A percentile compares a stretch with the other conserved stretches of the same genome.
These are phyloP conservation scores for Aptenodytes patagonicus DNA, from an alignment of 2,113 vertebrate genomes.

Conservation along the genomic window DNA sequence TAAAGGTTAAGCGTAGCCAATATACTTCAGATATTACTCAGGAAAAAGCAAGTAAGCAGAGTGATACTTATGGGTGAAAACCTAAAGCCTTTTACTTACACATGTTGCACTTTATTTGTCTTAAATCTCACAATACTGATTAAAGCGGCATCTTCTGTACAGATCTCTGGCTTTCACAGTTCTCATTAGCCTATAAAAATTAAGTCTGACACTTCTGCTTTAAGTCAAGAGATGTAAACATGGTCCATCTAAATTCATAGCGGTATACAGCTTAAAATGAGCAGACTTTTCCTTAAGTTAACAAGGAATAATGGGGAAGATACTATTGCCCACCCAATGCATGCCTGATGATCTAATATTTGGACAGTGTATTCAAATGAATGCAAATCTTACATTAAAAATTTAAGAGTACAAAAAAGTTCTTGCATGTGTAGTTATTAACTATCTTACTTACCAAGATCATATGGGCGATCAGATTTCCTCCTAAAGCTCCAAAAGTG, in stretches of 20 bases:
- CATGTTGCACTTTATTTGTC: background rate
- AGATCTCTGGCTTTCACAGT: background rate
- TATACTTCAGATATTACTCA: background rate
- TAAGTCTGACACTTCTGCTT: background rate
- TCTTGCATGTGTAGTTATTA: background rate
- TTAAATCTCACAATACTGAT: background rate
- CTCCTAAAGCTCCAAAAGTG: constrained; percentile 95
- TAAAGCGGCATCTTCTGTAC: background rate
- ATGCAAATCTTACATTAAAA: background rate
- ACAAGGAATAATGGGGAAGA: background rate
- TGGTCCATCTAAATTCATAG: background rate
- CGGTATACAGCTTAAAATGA: background rate
- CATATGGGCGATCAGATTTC: constrained; percentile 95
- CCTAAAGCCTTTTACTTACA: background rate
- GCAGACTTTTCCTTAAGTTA: background rate
- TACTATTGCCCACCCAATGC: background rate
- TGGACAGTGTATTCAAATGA: background rate
- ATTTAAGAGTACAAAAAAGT: background rate
- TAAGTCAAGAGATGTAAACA: background rate
- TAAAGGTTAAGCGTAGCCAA: background rate
- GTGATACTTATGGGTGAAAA: background rate
- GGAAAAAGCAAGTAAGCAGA: background rate
- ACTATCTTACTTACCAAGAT: constrained; percentile 85
- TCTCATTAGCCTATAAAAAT: background rate
- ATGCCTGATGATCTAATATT: background rate